Evolutionary conservation across 2,113 vertebrate species (phyloP).

Genomic region (Microcebus lehilahytsara): DNA sequence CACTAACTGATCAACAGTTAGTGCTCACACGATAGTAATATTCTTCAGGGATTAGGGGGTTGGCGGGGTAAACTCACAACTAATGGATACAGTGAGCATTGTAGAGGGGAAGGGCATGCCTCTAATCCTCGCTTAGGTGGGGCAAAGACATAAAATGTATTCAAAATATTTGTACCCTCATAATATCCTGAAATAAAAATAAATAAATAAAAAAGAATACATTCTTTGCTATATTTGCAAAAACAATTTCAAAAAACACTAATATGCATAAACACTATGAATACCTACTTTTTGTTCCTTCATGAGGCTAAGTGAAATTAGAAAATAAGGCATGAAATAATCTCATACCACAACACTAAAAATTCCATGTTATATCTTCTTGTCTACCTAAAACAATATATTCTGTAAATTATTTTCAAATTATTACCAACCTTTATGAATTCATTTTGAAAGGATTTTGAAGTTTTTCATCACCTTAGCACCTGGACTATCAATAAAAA

Average conservation of each 20-base stretch:
- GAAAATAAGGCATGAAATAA: background rate
- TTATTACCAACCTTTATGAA: background rate
- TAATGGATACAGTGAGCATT: too few relatives aligned
- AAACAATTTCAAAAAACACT: background rate
- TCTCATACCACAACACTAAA: background rate
- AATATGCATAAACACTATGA: background rate
- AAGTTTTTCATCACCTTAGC: background rate
- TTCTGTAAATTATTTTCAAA: background rate
- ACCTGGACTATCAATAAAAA: background rate
- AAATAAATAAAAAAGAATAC: too few relatives aligned
- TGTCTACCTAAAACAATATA: background rate
- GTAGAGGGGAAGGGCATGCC: too few relatives aligned
- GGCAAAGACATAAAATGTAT: too few relatives aligned
- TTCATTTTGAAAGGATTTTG: background rate
- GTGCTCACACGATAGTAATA: too few relatives aligned
- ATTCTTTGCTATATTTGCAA: too few relatives aligned
- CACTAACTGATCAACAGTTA: too few relatives aligned
- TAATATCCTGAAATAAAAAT: too few relatives aligned
- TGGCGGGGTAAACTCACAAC: too few relatives aligned
- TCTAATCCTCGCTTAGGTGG: too few relatives aligned
- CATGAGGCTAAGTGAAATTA: conserved; percentile 3
- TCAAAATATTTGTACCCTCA: too few relatives aligned
- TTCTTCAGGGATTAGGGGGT: too few relatives aligned
- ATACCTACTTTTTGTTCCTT: background rate
- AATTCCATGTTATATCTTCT: background rate